These are phyloP conservation scores for Gallinago media DNA, from an alignment of 2,113 vertebrate genomes.

Conservation along the genomic window DNA sequence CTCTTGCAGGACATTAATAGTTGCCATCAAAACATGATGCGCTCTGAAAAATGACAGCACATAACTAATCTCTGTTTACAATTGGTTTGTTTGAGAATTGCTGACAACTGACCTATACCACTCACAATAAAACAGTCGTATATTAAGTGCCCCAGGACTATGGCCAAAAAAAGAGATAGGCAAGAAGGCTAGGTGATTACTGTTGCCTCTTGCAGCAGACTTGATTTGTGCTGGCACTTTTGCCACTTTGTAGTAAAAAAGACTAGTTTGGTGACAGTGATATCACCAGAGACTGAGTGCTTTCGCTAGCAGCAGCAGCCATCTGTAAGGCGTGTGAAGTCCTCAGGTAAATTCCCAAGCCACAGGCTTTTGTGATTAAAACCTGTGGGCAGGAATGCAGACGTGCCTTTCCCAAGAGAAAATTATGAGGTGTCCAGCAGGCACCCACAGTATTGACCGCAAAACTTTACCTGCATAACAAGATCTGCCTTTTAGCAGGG, in stretches of 20 bases:
- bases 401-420: background rate
- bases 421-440: background rate
- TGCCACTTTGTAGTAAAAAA: background rate
- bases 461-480: background rate
- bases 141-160: background rate
- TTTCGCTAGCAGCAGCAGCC: background rate
- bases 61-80: background rate
- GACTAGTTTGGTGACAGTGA: background rate
- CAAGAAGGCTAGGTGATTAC: background rate
- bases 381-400: background rate
- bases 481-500: background rate
- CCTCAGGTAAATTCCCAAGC: background rate
- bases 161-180: background rate
- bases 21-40: background rate
- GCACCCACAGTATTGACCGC: background rate
- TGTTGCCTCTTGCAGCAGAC: background rate
- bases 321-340: background rate
- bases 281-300: background rate
- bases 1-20: background rate
- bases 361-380: background rate
- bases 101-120: background rate
- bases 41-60: background rate
- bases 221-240: background rate
- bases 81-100: background rate
- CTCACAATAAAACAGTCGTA: background rate